These are phyloP conservation scores for Prolemur simus DNA, from an alignment of 2,113 vertebrate species.

Conservation along the genomic window DNA sequence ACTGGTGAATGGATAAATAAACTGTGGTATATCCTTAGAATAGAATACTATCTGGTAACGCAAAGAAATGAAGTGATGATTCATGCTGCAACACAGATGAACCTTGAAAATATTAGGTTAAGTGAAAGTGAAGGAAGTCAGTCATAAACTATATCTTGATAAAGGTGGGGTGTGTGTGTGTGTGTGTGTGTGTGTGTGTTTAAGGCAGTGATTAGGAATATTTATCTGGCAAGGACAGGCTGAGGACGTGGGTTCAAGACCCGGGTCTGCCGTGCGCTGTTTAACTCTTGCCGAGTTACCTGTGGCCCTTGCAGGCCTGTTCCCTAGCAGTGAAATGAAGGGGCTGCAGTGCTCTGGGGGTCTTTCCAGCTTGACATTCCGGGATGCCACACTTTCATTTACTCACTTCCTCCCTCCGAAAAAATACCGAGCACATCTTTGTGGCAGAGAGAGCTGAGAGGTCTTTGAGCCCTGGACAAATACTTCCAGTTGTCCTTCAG, in stretches of 20 bases:
- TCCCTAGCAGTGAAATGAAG: background rate
- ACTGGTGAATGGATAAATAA: no score
- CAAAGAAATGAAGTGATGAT: background rate
- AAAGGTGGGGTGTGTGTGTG: no score
- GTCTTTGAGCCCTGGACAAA: background rate
- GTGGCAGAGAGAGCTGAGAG: background rate
- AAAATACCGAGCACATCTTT: background rate
- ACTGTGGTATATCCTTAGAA: background rate
- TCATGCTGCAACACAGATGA: background rate
- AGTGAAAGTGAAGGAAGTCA: background rate
- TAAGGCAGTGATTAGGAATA: background rate
- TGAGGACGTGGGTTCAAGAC: background rate
- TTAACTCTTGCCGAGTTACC: accelerated
- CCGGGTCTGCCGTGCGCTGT: accelerated
- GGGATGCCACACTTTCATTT: background rate
- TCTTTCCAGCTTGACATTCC: background rate
- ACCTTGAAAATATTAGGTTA: background rate
- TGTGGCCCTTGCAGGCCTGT: background rate
- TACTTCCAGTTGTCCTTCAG: background rate
- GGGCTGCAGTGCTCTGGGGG: accelerated
- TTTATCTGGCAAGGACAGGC: background rate
- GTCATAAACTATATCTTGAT: background rate
- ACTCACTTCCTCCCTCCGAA: background rate
- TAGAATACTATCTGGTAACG: background rate
- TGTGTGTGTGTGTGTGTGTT: no score